These are phyloP conservation scores for Armadillidium nasatum DNA, from an alignment of 1,140 invertebrate species.

Conservation along the genomic window DNA sequence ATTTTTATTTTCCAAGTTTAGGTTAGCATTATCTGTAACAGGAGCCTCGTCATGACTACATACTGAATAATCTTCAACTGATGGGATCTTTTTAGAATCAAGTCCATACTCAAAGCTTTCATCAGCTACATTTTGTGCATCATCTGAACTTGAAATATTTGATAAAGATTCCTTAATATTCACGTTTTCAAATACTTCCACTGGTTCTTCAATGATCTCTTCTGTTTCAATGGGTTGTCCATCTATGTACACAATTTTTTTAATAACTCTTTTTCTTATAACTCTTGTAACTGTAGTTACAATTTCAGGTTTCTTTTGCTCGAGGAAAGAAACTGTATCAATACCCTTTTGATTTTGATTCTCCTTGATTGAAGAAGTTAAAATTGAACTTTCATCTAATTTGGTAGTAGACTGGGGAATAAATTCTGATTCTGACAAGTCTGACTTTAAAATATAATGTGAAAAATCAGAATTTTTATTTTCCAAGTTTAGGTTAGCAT, in stretches of 20 bases:
- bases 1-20: neutral
- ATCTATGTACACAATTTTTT: conserved; percentile 36
- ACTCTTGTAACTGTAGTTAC: conserved; percentile 57
- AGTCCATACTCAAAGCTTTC: neutral
- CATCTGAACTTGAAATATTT: too few species aligned
- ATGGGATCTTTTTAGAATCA: conserved; percentile 2
- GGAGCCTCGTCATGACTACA: neutral
- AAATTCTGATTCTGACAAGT: too few species aligned
- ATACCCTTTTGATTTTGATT: too few species aligned
- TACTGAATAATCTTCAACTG: neutral
- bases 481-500: neutral
- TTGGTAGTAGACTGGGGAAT: too few species aligned
- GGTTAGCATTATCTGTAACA: neutral
- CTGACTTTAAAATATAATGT: too few species aligned
- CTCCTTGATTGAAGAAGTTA: too few species aligned
- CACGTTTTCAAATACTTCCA: conserved; percentile 6
- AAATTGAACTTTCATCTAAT: too few species aligned
- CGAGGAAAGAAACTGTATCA: neutral
- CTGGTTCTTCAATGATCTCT: conserved; percentile 32
- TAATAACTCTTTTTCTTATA: conserved; percentile 60
- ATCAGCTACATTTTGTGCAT: neutral
- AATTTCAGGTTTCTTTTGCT: conserved; percentile 9
- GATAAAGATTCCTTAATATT: too few species aligned
- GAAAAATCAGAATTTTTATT: neutral
- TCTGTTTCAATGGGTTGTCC: conserved; percentile 40